phyloP scores from a whole-genome alignment of 2,797 vertebrate genomes.

The Periophthalmus magnuspinnatus region DNA sequence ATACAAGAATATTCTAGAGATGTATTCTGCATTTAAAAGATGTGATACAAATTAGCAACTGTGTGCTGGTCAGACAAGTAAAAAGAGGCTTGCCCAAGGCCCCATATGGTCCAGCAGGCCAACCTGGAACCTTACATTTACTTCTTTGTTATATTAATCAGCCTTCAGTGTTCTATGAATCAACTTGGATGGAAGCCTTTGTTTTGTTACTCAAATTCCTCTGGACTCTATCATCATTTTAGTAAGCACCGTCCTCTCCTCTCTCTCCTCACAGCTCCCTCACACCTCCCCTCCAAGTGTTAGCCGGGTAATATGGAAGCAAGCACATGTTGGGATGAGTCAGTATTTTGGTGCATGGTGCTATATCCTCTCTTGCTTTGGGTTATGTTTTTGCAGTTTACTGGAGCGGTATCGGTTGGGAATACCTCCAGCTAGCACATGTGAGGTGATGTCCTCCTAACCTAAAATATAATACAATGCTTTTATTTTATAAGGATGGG shows the following conservation, averaged over 20 bases:
- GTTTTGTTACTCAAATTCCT: neutral
- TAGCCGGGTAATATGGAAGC: constrained; percentile 67
- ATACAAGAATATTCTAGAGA: no score
- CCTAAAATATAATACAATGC: no score
- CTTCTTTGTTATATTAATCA: neutral
- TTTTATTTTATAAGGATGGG: no score
- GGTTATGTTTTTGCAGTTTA: constrained; percentile 67
- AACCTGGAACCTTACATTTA: neutral
- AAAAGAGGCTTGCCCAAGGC: no score
- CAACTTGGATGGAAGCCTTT: neutral
- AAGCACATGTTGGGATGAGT: constrained; percentile 70
- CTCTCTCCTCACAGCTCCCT: constrained; percentile 21
- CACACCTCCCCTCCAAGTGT: constrained; percentile 57
- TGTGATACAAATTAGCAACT: no score
- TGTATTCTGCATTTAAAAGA: no score
- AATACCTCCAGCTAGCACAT: constrained; percentile 63
- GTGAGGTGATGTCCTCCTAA: constrained; percentile 36
- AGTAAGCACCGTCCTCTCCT: constrained; percentile 20
- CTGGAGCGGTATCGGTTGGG: constrained; percentile 58
- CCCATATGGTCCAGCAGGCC: no score
- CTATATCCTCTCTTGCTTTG: constrained; percentile 53
- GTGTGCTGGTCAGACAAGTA: no score
- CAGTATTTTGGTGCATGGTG: constrained; percentile 61
- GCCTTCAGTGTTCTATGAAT: neutral
- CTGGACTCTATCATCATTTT: constrained; percentile 16